phyloP scores from a whole-genome alignment of 2,888 invertebrate species.

The Eristalis tenax region DNA sequence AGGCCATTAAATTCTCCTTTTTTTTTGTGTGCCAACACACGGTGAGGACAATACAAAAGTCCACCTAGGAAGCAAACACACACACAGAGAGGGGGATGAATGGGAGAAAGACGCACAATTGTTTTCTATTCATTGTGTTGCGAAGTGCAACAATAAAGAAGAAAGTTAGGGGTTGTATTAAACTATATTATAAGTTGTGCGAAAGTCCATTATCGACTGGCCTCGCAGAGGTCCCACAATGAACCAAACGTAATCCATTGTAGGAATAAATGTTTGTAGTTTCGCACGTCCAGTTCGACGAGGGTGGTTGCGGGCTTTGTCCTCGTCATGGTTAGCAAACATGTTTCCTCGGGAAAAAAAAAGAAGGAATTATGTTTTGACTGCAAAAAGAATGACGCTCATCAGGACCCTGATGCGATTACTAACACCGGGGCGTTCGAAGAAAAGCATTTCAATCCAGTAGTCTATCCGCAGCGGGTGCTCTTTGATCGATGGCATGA shows the following conservation, averaged over 20 bases:
- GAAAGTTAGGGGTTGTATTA: neutral
- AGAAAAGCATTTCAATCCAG: neutral
- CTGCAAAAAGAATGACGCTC: neutral
- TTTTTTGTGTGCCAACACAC: neutral
- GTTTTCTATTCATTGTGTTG: neutral
- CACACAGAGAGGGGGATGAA: neutral
- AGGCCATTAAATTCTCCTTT: constrained; percentile 1
- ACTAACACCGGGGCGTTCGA: neutral
- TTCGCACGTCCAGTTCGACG: neutral
- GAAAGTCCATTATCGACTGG: neutral
- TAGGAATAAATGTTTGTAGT: neutral
- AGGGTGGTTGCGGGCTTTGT: neutral
- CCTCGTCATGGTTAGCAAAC: neutral
- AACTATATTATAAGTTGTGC: neutral
- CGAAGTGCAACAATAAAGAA: neutral
- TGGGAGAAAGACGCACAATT: neutral
- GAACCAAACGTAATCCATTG: neutral
- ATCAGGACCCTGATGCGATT: neutral
- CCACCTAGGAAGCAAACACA: neutral
- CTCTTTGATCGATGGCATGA: neutral
- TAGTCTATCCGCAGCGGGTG: neutral
- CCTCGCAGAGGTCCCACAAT: neutral
- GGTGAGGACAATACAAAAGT: neutral
- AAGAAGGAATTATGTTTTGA: neutral
- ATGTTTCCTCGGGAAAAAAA: neutral